Evolutionary conservation across 2,888 invertebrate species (phyloP).

Genomic region (Clunio marinus): DNA sequence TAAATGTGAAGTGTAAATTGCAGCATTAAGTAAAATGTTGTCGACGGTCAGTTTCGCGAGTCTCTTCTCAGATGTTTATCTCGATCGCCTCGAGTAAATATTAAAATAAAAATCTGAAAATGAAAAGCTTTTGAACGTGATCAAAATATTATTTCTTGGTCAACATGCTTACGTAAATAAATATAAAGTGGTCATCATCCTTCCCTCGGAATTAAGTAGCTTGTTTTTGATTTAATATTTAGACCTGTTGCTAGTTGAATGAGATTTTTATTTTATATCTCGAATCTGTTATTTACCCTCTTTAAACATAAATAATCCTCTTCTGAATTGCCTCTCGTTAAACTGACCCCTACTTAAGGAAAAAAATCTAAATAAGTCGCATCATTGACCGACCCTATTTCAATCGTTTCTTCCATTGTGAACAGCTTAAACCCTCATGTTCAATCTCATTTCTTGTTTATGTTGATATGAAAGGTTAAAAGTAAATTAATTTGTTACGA

Average conservation of each 20-base stretch:
- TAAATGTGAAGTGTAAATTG: background rate
- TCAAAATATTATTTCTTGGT: background rate
- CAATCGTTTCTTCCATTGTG: background rate
- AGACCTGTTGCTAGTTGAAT: conserved; percentile 12
- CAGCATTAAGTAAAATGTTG: background rate
- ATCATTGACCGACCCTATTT: background rate
- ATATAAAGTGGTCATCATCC: too few relatives aligned
- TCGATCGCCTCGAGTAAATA: background rate
- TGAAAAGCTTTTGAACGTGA: background rate
- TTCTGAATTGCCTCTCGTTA: background rate
- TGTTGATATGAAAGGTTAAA: background rate
- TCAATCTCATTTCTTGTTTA: too few relatives aligned
- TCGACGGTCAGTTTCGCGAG: background rate
- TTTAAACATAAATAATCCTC: background rate
- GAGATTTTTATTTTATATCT: background rate
- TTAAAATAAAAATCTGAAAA: background rate
- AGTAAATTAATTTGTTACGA: background rate
- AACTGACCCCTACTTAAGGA: conserved; percentile 8
- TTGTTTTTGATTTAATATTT: background rate
- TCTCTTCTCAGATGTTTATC: background rate
- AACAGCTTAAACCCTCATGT: conserved; percentile 5
- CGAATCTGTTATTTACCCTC: too few relatives aligned
- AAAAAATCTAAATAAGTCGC: background rate
- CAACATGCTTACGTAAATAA: background rate
- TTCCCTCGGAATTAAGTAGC: background rate